A percentile compares a stretch with the other conserved stretches of the same genome.
Evolutionary conservation across 2,797 vertebrate species (phyloP).

Genomic region (Prionace glauca): DNA sequence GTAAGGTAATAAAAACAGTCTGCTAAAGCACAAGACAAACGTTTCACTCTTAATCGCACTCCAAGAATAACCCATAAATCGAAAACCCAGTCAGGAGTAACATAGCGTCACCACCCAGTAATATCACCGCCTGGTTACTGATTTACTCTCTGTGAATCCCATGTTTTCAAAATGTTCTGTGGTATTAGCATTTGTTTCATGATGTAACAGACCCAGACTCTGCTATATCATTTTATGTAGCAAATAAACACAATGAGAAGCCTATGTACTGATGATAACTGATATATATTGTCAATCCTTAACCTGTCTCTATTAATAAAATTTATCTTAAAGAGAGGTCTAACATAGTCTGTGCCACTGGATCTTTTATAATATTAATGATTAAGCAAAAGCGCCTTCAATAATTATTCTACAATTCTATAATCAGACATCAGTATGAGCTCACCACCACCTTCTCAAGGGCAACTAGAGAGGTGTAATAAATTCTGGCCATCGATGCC

Average conservation of each 20-base stretch:
- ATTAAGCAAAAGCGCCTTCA: background rate
- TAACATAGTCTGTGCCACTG: background rate
- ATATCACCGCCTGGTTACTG: background rate
- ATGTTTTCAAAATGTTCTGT: background rate
- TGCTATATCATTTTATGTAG: background rate
- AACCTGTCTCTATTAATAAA: background rate
- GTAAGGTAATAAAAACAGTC: background rate
- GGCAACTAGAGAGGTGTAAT: too few relatives aligned
- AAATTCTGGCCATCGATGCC: too few relatives aligned
- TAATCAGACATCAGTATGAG: too few relatives aligned
- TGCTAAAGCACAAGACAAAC: background rate
- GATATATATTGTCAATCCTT: background rate
- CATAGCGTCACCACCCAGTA: background rate
- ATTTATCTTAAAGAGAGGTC: background rate
- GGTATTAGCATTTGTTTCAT: background rate
- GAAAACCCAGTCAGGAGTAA: background rate
- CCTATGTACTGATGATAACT: background rate
- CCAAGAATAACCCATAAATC: background rate
- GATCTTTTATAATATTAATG: background rate
- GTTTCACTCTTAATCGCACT: background rate
- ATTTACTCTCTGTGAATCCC: background rate
- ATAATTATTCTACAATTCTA: too few relatives aligned
- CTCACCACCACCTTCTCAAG: too few relatives aligned
- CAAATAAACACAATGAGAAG: background rate
- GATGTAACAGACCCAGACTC: background rate